Percentiles rank a stretch among this genome's conserved stretches.
These are phyloP conservation scores for Platorchestia sp. DNA, from an alignment of 1,140 invertebrate genomes.

Conservation along the genomic window DNA sequence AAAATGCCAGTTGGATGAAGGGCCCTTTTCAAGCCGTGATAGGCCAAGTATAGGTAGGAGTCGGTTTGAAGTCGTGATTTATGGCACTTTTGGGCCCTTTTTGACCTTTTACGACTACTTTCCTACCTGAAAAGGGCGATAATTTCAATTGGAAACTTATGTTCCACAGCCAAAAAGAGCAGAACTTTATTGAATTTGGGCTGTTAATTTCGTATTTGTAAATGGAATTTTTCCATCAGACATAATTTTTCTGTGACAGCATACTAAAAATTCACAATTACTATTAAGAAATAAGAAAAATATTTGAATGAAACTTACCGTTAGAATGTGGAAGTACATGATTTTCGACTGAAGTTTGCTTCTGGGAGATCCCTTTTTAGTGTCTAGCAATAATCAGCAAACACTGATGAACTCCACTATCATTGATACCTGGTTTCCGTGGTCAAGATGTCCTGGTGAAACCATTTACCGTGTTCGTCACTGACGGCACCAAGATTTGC, in stretches of 20 bases:
- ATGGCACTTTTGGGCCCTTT: too few relatives aligned
- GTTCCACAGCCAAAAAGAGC: conserved; percentile 4
- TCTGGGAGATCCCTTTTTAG: background rate
- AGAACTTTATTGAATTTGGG: conserved; percentile 18
- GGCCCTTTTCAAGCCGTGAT: too few relatives aligned
- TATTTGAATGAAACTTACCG: conserved; percentile 52
- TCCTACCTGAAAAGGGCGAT: too few relatives aligned
- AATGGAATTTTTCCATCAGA: background rate
- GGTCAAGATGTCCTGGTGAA: conserved; percentile 40
- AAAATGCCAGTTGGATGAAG: too few relatives aligned
- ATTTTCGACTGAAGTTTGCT: conserved; percentile 50
- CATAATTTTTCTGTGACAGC: conserved; percentile 28
- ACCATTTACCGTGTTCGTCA: too few relatives aligned
- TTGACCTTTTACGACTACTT: too few relatives aligned
- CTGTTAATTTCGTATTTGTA: conserved; percentile 37
- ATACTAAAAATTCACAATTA: conserved; percentile 32
- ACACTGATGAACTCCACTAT: background rate
- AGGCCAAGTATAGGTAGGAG: too few relatives aligned
- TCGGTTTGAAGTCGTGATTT: too few relatives aligned
- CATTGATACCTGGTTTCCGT: conserved; percentile 25
- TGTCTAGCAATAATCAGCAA: too few relatives aligned
- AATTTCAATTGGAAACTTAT: too few relatives aligned
- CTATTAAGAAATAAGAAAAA: background rate
- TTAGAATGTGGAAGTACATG: conserved; percentile 47
- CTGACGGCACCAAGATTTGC: conserved; percentile 47